These are phyloP conservation scores for Actinemys pallida DNA, from an alignment of 2,113 vertebrate species.

Conservation along the genomic window DNA sequence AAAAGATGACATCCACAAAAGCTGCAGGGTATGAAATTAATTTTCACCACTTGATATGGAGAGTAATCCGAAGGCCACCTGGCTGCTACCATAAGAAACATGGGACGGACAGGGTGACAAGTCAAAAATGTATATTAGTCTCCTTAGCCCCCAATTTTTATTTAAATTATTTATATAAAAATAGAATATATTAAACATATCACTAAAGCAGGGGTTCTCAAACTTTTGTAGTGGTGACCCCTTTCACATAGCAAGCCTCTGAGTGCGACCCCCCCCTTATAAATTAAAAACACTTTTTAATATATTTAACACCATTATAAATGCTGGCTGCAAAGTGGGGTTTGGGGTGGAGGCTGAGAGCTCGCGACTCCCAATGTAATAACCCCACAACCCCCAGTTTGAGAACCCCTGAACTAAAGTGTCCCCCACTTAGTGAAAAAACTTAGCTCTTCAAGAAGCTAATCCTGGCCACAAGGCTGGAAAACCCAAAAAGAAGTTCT, in stretches of 20 bases:
- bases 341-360: no score
- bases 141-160: accelerated
- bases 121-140: background rate
- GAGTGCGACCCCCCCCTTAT: no score
- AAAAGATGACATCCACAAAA: slow-evolving; percentile 35
- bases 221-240: no score
- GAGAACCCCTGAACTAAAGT: background rate
- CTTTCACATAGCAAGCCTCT: no score
- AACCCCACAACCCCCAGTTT: no score
- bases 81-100: background rate
- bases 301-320: no score
- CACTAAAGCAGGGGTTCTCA: no score
- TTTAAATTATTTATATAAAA: background rate
- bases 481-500: background rate
- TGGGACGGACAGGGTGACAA: background rate
- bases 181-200: accelerated
- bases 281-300: no score
- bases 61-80: slow-evolving; percentile 10
- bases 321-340: no score
- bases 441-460: background rate
- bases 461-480: background rate
- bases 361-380: no score
- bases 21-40: slow-evolving; percentile 25
- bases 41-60: slow-evolving; percentile 22
- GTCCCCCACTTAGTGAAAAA: background rate